A percentile compares a stretch with the other conserved stretches of the same genome.
Evolutionary conservation across 2,888 invertebrate genomes (phyloP).

Genomic region (Choristoneura rosaceana): DNA sequence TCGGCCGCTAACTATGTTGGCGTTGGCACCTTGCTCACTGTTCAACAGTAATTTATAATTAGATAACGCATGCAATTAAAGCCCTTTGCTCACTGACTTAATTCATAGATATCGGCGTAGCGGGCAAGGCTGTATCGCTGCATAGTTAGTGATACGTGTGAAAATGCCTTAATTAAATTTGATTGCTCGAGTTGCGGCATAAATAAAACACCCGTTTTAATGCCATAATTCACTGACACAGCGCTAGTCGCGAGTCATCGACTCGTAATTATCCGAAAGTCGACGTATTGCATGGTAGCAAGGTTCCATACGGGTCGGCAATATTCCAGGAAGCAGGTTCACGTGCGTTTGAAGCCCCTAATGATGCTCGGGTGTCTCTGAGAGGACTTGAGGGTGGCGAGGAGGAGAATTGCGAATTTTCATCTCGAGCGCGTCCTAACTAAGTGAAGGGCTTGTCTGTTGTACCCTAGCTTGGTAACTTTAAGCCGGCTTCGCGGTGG

Average conservation of each 20-base stretch:
- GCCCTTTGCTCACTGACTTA: background rate
- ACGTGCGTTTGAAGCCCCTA: slow-evolving; percentile 30
- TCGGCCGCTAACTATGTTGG: too few relatives aligned
- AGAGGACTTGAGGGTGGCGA: slow-evolving; percentile 35
- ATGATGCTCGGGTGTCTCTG: slow-evolving; percentile 39
- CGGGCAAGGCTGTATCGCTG: background rate
- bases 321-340: slow-evolving; percentile 18
- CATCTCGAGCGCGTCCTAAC: slow-evolving; percentile 32
- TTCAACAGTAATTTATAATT: slow-evolving; percentile 9
- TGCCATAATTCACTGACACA: slow-evolving; percentile 33
- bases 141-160: slow-evolving; percentile 1
- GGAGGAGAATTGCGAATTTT: slow-evolving; percentile 39
- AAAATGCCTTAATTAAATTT: slow-evolving; percentile 9
- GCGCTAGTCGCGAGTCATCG: slow-evolving; percentile 19
- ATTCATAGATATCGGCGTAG: background rate
- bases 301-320: slow-evolving; percentile 11
- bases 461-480: slow-evolving; percentile 11
- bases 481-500: background rate
- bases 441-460: slow-evolving; percentile 31
- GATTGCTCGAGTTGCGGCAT: background rate
- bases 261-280: background rate
- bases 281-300: background rate
- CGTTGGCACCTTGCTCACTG: slow-evolving; percentile 31
- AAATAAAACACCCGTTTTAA: slow-evolving; percentile 17
- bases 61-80: slow-evolving; percentile 22